Evolutionary conservation across 2,888 invertebrate species (phyloP).

Genomic region (Amphipoea oculea): DNA sequence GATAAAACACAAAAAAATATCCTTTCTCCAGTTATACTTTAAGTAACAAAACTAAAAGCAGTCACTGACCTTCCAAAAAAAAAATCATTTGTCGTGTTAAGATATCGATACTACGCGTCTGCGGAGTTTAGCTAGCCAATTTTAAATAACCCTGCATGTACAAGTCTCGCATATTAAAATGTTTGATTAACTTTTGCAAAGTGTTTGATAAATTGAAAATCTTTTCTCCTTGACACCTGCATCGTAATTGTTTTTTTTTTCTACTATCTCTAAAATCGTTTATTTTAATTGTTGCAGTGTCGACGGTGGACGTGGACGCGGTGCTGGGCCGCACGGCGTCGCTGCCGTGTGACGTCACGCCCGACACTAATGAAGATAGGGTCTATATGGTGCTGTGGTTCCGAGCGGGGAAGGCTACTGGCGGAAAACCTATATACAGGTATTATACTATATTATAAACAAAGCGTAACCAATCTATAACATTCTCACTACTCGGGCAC

Average conservation of each 20-base stretch:
- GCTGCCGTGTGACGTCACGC: conserved; percentile 97
- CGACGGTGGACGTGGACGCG: conserved; percentile 93
- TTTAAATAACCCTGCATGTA: not conserved
- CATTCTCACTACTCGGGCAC: not conserved
- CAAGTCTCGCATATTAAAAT: not conserved
- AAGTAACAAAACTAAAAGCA: too few species aligned
- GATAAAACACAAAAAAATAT: too few species aligned
- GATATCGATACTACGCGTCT: too few species aligned
- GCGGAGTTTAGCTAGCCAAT: too few species aligned
- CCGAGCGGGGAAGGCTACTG: conserved; percentile 92
- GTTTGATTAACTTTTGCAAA: not conserved
- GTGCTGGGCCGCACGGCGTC: conserved; percentile 96
- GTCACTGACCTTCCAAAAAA: too few species aligned
- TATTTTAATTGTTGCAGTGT: conserved; percentile 78
- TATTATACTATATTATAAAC: conserved; percentile 3
- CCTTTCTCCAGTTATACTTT: too few species aligned
- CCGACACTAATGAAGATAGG: conserved; percentile 95
- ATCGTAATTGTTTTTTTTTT: not conserved
- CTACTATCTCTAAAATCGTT: not conserved
- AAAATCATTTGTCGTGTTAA: too few species aligned
- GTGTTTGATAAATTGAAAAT: not conserved
- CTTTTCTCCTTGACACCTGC: not conserved
- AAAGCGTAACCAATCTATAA: not conserved
- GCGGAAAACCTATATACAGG: conserved; percentile 97
- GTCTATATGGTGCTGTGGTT: conserved; percentile 98